Base-by-base conservation (phyloP, 2,113 vertebrate species). In the Pogonocichla stellata region DNA sequence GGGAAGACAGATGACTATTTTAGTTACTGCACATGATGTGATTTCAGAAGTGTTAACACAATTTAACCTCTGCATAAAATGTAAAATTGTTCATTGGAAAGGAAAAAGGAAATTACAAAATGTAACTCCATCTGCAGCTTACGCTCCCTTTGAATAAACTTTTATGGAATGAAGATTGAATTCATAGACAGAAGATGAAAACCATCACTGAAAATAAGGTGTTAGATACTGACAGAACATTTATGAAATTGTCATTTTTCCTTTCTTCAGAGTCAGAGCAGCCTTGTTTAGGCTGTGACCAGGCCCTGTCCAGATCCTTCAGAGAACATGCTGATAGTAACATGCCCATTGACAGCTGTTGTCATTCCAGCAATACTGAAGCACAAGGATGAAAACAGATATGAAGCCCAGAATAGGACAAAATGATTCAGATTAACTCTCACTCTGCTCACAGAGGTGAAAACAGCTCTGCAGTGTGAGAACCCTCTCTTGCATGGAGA, bases 351-450 rank as follows among this genome's bases (percentile, higher is more conserved):
- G 94, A 84, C 97, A 97, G 97, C 96, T 97, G 96, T 94, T 96
- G 78, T 79, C 90, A 93, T 96, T 96, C 90, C 84, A 90, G 75
- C 62, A 72, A 66, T 82, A 38, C 73, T 95, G 70, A 73, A 94
- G 54, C 42, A 47, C 67, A 94, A 73, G 78, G 80, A 71, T 95
- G 96, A 92, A 97, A 96, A 86, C 71, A 86, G 93, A 96, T 96
- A 88, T 42, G 86, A 84, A 92, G 88, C 86, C 92, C 79, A 93
- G 88, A 95, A 96, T 94, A 96, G 96, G 93, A 91, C 67, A 93
- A 95, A 95, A 86, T 78, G 0, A 87, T 90, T 87, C 45, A 40
- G 66, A 79, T 86, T 74, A 91, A 82, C 43, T 62, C 38, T 57
- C 36, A 56, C 25, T 26, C 18, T 73, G 62, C 56, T 81, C 53